Evolutionary conservation across 2,113 vertebrate species (phyloP), one percentile per base, ranked within the genome.

Genomic region (Leucoraja erinaceus): DNA sequence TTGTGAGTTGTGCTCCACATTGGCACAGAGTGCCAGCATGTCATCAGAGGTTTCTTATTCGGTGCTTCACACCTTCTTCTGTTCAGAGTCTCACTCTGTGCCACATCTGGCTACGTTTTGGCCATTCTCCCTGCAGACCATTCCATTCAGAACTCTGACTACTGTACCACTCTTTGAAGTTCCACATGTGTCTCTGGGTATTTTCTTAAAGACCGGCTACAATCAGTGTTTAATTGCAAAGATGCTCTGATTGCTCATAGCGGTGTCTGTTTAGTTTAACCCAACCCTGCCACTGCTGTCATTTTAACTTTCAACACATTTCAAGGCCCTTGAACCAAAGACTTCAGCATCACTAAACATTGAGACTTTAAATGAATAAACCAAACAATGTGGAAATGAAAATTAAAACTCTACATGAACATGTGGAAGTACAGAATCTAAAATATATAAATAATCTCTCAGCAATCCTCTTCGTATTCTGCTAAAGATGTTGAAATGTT

Each of bases 81-180:
- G 68, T 91, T 70, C 63, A 74, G 66, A 91, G 59, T 8, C 38
- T 91, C 90, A 54, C 90, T 72, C 66, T 12, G 4, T 72, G 68
- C 66, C 31, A 72, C 90, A 91, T 91, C 90, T 91, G 90, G 90
- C 68, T 91, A 68, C 72, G 90, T 66, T 91, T 91, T 91, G 90
- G 83, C 66, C 22, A 33, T 54, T 74, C 33, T 72, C 90, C 90
- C 90, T 72, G 66, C 68, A 91, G 90, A 91, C 90, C 31, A 72
- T 66, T 91, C 70, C 68, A 72, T 72, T 72, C 90, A 47, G 90
- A 70, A 91, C n/a, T 74, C 33, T 90, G 88, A 70, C 88, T 31
- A 16, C 31, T 90, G 88, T 12, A 28, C 68, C 47, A 31, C 38
- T 28, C 90, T 91, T 91, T 91, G 90, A 91, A 91, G 90, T 91